A percentile compares a stretch with the other conserved stretches of the same genome.
phyloP scores from a whole-genome alignment of 2,797 vertebrate species.

The Gallinago stenura region DNA sequence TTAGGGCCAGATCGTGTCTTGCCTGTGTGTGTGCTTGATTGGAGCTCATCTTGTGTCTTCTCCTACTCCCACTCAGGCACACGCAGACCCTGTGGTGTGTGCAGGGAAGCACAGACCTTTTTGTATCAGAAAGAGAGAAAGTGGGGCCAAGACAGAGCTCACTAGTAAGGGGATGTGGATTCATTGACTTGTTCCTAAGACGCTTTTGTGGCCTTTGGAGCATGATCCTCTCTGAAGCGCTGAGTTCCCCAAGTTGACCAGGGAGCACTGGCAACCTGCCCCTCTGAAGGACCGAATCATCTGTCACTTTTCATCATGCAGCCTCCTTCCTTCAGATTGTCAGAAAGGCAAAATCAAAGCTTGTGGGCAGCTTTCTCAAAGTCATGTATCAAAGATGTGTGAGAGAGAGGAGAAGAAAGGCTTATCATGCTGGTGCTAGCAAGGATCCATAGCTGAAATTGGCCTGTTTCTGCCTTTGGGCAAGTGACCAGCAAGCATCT shows the following conservation, averaged over 20 bases:
- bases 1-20: background rate
- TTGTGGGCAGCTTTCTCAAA: slow-evolving; percentile 18
- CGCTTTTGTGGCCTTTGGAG: background rate
- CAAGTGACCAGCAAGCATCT: slow-evolving; percentile 47
- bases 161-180: background rate
- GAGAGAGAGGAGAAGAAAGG: background rate
- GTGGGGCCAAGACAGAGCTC: background rate
- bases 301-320: background rate
- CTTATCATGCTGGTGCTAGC: background rate
- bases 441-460: background rate
- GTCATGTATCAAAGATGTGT: background rate
- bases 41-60: background rate
- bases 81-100: background rate
- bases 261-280: background rate
- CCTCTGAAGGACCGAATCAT: background rate
- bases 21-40: background rate
- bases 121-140: background rate
- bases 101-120: background rate
- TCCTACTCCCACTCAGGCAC: background rate
- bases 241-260: background rate
- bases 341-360: slow-evolving; percentile 28
- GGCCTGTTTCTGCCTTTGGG: slow-evolving; percentile 31
- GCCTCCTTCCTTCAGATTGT: background rate
- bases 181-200: background rate
- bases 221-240: background rate